These are phyloP conservation scores for Paracanthobrama guichenoti DNA, from an alignment of 2,113 vertebrate species.

Conservation along the genomic window DNA sequence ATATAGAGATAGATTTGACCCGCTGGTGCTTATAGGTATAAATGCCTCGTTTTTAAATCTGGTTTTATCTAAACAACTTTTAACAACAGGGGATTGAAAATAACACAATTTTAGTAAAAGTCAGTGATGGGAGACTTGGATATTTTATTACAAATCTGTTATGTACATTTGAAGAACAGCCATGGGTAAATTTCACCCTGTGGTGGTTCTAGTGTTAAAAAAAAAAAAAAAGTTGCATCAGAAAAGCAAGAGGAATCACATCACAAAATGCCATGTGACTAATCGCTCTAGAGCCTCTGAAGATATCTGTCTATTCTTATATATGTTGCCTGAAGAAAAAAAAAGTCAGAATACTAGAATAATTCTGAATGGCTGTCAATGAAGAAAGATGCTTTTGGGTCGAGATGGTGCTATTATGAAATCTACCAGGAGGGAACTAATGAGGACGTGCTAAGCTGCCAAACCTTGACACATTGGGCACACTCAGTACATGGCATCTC, in stretches of 20 bases:
- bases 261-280: background rate
- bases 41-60: too few species aligned
- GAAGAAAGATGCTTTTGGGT: background rate
- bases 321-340: background rate
- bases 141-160: too few species aligned
- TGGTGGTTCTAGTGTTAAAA: too few species aligned
- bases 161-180: too few species aligned
- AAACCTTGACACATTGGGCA: background rate
- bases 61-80: too few species aligned
- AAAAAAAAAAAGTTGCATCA: too few species aligned
- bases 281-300: background rate
- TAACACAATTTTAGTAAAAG: too few species aligned
- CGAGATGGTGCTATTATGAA: background rate
- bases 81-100: too few species aligned
- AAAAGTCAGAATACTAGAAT: background rate
- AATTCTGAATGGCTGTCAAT: background rate
- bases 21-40: too few species aligned
- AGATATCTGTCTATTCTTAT: background rate
- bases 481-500: background rate
- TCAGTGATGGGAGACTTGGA: too few species aligned
- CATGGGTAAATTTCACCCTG: too few species aligned
- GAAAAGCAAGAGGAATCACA: background rate
- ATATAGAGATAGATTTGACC: too few species aligned
- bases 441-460: background rate
- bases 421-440: background rate